Percentiles rank a stretch among this genome's conserved stretches.
Evolutionary conservation across 2,113 vertebrate genomes (phyloP).

Genomic region (Garra rufa): DNA sequence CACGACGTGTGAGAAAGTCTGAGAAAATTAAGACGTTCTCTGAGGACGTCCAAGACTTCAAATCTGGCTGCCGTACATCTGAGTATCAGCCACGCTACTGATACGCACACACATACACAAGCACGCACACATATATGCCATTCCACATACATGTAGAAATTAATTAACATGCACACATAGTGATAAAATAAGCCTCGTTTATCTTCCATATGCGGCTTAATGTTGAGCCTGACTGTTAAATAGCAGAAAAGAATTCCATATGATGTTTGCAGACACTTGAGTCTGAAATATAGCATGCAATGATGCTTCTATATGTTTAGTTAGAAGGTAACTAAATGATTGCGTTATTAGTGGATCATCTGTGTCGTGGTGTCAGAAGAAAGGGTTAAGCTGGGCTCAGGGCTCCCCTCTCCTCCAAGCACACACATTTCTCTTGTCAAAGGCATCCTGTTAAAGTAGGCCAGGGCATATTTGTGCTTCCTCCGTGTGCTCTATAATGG

Average conservation of each 20-base stretch:
- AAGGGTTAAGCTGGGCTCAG: conserved; percentile 60
- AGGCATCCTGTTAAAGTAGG: conserved; percentile 75
- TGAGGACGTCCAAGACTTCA: conserved; percentile 51
- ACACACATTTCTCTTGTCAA: conserved; percentile 69
- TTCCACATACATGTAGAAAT: conserved; percentile 11
- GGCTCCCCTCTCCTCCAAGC: conserved; percentile 54
- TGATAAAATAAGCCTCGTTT: background rate
- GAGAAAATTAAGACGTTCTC: conserved; percentile 51
- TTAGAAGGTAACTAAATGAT: background rate
- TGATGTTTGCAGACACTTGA: background rate
- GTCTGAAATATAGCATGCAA: background rate
- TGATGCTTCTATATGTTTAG: too few species aligned
- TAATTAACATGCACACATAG: background rate
- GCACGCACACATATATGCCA: background rate
- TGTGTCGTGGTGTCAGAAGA: conserved; percentile 19
- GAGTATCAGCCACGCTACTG: background rate
- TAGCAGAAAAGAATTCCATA: background rate
- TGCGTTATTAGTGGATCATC: background rate
- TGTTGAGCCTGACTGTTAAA: background rate
- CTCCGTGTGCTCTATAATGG: conserved; percentile 70
- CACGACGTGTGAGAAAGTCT: conserved; percentile 75
- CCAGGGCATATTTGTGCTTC: conserved; percentile 62
- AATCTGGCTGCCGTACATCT: conserved; percentile 32
- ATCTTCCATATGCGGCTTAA: background rate
- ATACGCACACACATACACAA: conserved; percentile 47